Base-by-base conservation (phyloP, 2,113 vertebrate genomes). In the Rana temporaria region DNA sequence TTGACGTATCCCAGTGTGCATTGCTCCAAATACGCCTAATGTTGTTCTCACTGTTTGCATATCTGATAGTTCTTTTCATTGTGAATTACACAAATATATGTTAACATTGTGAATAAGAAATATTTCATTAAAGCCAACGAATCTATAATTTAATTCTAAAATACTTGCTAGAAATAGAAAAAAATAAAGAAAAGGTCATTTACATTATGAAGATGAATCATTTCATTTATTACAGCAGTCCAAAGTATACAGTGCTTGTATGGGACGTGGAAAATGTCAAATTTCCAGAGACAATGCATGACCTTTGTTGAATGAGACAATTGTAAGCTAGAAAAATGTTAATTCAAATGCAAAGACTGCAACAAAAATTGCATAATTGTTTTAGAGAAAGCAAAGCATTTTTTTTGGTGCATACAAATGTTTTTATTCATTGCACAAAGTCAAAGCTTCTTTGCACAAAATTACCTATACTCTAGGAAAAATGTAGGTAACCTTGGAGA, bases 231-330 rank as follows among this genome's bases (percentile, higher is more conserved):
- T 75, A 53, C 48, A 55, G 52, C 19, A 56, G 24, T 66, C 48
- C 84, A 32, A 68, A 15, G 69, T 38, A 78, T 57, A 34, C 15
- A 62, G 48, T 0, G 65, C 57, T 24, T 72, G 14, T 17, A 52
- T 18, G 22, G 83, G 72, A 18, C 71, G 16, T 0, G 20, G 42
- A 52, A 38, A 30, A 78, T 34, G 17, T 66, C 63, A 85, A 0
- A 15, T 42, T 74, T 62, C 59, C 76, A n/a, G 60, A 79, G 85
- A 81, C 12, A 16, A 52, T 9, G 9, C 81, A 56, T 88, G 65
- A 86, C 77, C 80, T 83, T 79, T 79, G 66, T 71, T 26, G 67
- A 53, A 86, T 55, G 42, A 77, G 76, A 70, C 38, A 64, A 71
- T 69, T 78, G 66, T 53, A 64, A 53, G 64, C 56, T 78, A 57